These are phyloP conservation scores for Equus przewalskii DNA, from an alignment of 2,113 vertebrate species.

Conservation along the genomic window DNA sequence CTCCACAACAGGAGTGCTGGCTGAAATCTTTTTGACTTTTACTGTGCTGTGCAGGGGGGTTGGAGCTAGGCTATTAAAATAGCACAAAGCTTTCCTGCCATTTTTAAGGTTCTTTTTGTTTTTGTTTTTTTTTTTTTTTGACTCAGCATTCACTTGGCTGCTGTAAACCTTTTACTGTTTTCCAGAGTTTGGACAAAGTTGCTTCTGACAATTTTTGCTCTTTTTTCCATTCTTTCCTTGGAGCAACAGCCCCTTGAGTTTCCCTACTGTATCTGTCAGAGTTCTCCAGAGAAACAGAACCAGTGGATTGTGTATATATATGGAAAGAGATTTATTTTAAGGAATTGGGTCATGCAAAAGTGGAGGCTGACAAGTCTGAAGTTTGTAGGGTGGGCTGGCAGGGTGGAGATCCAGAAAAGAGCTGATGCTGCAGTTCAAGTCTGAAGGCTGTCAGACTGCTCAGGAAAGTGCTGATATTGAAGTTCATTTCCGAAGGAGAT, in stretches of 20 bases:
- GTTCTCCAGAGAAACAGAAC: neutral
- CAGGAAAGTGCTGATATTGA: neutral
- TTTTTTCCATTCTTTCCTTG: neutral
- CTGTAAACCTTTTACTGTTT: neutral
- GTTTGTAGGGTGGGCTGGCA: neutral
- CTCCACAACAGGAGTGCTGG: neutral
- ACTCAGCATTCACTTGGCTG: neutral
- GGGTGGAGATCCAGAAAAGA: neutral
- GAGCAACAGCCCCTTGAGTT: neutral
- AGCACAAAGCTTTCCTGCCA: neutral
- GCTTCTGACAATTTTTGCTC: neutral
- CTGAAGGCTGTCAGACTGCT: neutral
- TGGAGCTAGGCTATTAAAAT: neutral
- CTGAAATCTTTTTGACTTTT: neutral
- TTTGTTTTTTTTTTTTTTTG: neutral
- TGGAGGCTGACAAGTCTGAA: neutral
- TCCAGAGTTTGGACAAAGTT: neutral
- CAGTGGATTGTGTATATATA: neutral
- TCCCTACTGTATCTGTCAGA: neutral
- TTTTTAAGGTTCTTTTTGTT: neutral
- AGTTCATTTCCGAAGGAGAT: neutral
- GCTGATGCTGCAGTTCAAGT: neutral
- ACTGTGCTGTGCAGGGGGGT: neutral
- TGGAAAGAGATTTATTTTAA: neutral
- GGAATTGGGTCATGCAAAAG: neutral